A percentile compares a stretch with the other conserved stretches of the same genome.
Evolutionary conservation across 2,888 invertebrate genomes (phyloP).

Genomic region (Tetragonisca angustula): DNA sequence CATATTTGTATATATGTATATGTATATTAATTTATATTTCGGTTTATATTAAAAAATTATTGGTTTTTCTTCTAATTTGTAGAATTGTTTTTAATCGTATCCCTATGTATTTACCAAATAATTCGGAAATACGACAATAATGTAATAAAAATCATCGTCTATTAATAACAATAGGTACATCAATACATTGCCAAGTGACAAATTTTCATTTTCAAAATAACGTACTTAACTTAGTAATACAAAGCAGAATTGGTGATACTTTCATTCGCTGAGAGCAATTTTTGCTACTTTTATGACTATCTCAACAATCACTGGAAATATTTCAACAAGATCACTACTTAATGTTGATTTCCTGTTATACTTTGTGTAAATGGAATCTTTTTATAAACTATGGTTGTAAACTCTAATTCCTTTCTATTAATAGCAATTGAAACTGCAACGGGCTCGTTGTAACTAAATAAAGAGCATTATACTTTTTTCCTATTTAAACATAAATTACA

Average conservation of each 20-base stretch:
- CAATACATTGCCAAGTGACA: conserved; percentile 2
- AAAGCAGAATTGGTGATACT: conserved; percentile 19
- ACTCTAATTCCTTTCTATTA: conserved; percentile 2
- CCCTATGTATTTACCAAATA: conserved; percentile 16
- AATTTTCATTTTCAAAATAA: neutral
- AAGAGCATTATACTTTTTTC: conserved; percentile 34
- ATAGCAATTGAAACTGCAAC: conserved; percentile 31
- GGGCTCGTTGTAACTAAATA: conserved; percentile 27
- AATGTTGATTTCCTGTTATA: conserved; percentile 6
- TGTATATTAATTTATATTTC: conserved; percentile 18
- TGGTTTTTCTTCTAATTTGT: conserved; percentile 5
- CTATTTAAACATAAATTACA: conserved; percentile 76
- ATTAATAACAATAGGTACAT: conserved; percentile 23
- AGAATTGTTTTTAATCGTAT: conserved; percentile 24
- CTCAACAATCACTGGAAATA: conserved; percentile 6
- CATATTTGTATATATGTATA: neutral
- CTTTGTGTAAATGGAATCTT: conserved; percentile 18
- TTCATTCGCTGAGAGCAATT: conserved; percentile 1
- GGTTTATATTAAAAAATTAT: conserved; percentile 22
- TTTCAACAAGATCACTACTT: conserved; percentile 22
- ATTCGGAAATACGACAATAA: conserved; percentile 27
- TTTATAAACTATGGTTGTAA: conserved; percentile 14
- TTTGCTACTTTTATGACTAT: neutral
- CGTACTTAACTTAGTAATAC: conserved; percentile 2
- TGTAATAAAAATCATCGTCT: conserved; percentile 20